Percentiles rank a stretch among this genome's conserved stretches.
Evolutionary conservation across 2,888 invertebrate species (phyloP).

Genomic region (Vannuccia rotundouncinata): DNA sequence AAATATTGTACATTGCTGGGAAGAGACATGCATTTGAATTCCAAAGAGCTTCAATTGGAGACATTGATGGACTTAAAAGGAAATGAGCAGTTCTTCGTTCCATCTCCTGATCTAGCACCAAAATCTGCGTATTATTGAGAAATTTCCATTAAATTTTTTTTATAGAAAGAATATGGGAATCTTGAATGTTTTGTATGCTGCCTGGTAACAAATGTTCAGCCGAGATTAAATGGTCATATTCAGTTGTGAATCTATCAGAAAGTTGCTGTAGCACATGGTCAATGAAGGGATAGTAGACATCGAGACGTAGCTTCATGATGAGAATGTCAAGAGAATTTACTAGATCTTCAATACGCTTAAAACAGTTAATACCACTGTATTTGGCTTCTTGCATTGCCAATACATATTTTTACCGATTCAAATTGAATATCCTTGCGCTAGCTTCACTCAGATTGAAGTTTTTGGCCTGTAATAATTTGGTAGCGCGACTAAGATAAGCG

Average conservation of each 20-base stretch:
- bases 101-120: conserved; percentile 15
- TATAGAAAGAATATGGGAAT: conserved; percentile 19
- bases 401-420: background rate
- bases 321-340: background rate
- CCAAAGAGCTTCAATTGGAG: conserved; percentile 12
- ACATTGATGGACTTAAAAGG: conserved; percentile 1
- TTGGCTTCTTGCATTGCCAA: conserved; percentile 5
- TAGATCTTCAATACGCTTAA: conserved; percentile 16
- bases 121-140: conserved; percentile 15
- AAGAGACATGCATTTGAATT: conserved; percentile 20
- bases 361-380: conserved; percentile 1
- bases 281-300: conserved; percentile 20
- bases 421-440: conserved; percentile 16
- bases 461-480: conserved; percentile 14
- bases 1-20: conserved; percentile 6
- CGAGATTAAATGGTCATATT: conserved; percentile 15
- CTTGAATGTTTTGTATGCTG: conserved; percentile 2
- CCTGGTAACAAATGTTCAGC: conserved; percentile 11
- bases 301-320: conserved; percentile 13
- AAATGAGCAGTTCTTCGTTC: conserved; percentile 12
- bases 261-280: background rate
- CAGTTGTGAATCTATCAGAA: background rate
- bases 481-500: conserved; percentile 1
- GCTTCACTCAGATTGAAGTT: conserved; percentile 16
- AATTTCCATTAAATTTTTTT: background rate